Base-by-base conservation (phyloP, 2,113 vertebrate species). In the Anoura caudifer region DNA sequence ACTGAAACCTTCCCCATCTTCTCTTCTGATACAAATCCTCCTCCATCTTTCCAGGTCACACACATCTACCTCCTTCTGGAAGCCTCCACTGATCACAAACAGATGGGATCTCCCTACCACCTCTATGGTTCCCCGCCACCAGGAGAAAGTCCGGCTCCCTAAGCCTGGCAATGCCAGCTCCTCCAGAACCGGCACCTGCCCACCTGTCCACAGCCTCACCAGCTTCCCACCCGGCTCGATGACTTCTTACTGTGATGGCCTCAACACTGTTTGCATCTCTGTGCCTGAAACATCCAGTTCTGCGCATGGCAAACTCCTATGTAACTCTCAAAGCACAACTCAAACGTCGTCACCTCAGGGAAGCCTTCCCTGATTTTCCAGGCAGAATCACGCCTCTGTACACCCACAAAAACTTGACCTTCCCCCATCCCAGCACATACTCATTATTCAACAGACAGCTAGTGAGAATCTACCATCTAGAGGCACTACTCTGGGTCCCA, bases 311-410 rank as follows among this genome's bases (percentile, higher is more conserved):
- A 93, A 95, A 95, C 76, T 63, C 75, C 41, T 67, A 50, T 0
- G 7, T 31, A 73, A 93, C 13, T 75, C 75, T 87, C 87, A 96
- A 90, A 95, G 70, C 59, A 75, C 73, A 89, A 52, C 24, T 77
- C 90, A 65, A 41, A 54, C 26, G 26, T 20, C 73, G 11, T 43
- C 77, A n/a, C 85, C 36, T 91, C 92, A 63, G 20, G 76, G 52
- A 82, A 85, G 26, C 33, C 36, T 70, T 89, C 61, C 67, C 24
- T 70, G 52, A 73, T 69, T 79, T 43, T 38, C 22, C 38, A 79
- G 28, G 67, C 38, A 76, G 50, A 80, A 86, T 41, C 17, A 73
- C 8, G 43, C 24, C 52, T 26, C 28, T 59, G 36, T 41, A 52
- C 3, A 65, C 22, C n/a, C 67, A 77, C 20, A 76, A 70, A 86